Evolutionary conservation across 1,140 invertebrate species (phyloP).

Genomic region (Scaptomyza graminum): DNA sequence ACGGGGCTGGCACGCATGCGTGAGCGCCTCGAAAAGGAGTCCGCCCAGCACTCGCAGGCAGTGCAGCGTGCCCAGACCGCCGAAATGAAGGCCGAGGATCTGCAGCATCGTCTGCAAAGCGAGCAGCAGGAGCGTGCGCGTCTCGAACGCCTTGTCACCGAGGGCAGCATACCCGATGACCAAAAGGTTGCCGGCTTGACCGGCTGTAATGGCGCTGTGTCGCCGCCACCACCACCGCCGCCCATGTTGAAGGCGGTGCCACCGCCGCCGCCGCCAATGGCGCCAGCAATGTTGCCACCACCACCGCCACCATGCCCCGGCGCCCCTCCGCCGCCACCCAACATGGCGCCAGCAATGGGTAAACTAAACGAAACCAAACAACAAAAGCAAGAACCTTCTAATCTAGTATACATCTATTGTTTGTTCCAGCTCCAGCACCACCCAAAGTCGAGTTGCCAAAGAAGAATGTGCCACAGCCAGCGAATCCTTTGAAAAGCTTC

Average conservation of each 20-base stretch:
- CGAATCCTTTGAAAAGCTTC: constrained; percentile 97
- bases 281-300: constrained; percentile 84
- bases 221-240: constrained; percentile 87
- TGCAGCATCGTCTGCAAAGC: constrained; percentile 90
- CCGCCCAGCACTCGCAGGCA: constrained; percentile 93
- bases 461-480: constrained; percentile 94
- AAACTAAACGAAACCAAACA: constrained; percentile 2
- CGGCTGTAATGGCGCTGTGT: constrained; percentile 82
- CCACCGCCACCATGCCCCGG: constrained; percentile 85
- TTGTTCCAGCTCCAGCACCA: constrained; percentile 84
- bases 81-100: constrained; percentile 89
- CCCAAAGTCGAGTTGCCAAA: constrained; percentile 85
- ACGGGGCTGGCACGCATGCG: constrained; percentile 92
- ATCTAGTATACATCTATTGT: constrained; percentile 4
- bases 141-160: constrained; percentile 92
- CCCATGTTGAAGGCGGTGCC: constrained; percentile 86
- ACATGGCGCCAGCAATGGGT: constrained; percentile 83
- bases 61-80: constrained; percentile 91
- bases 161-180: constrained; percentile 95
- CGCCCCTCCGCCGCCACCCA: constrained; percentile 84
- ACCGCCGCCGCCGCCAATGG: constrained; percentile 84
- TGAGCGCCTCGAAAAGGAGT: constrained; percentile 95
- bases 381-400: background rate
- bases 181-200: constrained; percentile 88
- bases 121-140: constrained; percentile 92